Evolutionary conservation across 2,888 invertebrate genomes (phyloP), one percentile per base, ranked within the genome.

Genomic region (Calliopum simillimum): DNA sequence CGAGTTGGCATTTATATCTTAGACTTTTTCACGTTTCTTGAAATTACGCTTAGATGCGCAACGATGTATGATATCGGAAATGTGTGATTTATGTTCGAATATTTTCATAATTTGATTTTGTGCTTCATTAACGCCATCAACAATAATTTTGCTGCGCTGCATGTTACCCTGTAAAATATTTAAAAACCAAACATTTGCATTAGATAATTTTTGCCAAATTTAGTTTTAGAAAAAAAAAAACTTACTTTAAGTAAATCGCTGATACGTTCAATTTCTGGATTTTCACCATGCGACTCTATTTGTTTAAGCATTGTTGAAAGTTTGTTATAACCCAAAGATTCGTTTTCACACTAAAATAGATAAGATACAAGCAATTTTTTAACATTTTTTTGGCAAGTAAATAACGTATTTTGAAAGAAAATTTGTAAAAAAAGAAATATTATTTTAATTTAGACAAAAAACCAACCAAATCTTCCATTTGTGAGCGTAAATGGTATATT

Each of bases 21-120:
- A 86, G 61, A 84, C 75, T 71, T 94, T 94, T 73, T 97, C 94
- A 78, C 96, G 93, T 86, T 97, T 98, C 84, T 97, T 95, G 83
- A 95, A 94, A 81, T 95, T 94, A 74, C 97, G 88, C 87, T 97
- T 97, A 83, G 96, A 96, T 76, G 95, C 93, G 87, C 96, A 96
- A 77, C 96, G 92, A 80, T 92, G 92, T 70, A 98, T 91, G 79
- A 98, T 96, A 82, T 97, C 97, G 16, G 92, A 91, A 49, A 97
- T 94, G 78, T 94, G 93, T 66, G 91, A 91, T 86, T 96, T 95
- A 85, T 98, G 97, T 76, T 96, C 95, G 82, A 97, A 94, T 73
- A 97, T 93, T 81, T 95, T 93, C 84, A 95, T 91, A 74, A 97
- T 92, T 84, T 96, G 95, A 72, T 91, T 90, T 78, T 94, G 92